Conservation (phyloP, 2,797 vertebrate genomes). For the Sebastiscus albofasciatus region DNA sequence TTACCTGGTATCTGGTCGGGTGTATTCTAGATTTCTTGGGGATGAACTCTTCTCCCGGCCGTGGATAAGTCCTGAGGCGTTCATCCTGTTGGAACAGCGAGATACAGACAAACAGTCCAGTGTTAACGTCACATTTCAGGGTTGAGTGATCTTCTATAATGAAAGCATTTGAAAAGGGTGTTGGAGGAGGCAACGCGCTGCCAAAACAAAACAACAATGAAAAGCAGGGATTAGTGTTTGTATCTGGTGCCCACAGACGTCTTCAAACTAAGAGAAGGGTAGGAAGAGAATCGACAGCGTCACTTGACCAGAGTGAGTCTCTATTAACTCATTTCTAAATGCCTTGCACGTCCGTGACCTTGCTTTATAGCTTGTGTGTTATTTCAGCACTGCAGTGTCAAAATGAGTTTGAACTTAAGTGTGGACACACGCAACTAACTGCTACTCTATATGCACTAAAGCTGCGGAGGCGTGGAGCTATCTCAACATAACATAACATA, state of each 20-base stretch:
- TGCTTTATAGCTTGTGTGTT: slow-evolving; percentile 35
- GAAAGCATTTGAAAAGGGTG: slow-evolving; percentile 8
- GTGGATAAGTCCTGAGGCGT: slow-evolving; percentile 85
- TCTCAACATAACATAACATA: neutral
- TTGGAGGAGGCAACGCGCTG: neutral
- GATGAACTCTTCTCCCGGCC: slow-evolving; percentile 86
- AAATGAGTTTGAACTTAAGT: slow-evolving; percentile 19
- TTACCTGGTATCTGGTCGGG: slow-evolving; percentile 95
- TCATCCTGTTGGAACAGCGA: slow-evolving; percentile 82
- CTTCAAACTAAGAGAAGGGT: neutral
- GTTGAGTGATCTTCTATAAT: slow-evolving; percentile 9
- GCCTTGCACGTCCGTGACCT: slow-evolving; percentile 9
- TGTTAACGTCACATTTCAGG: slow-evolving; percentile 46
- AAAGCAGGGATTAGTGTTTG: slow-evolving; percentile 1
- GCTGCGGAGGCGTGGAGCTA: neutral
- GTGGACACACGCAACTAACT: neutral
- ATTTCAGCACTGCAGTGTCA: slow-evolving; percentile 20
- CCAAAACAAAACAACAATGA: slow-evolving; percentile 20
- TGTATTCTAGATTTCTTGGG: slow-evolving; percentile 90
- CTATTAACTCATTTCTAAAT: slow-evolving; percentile 23
- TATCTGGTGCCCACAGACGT: neutral
- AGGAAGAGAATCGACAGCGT: neutral
- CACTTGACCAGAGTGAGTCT: slow-evolving; percentile 12
- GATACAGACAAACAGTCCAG: slow-evolving; percentile 8
- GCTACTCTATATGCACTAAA: neutral